phyloP scores from a whole-genome alignment of 2,113 vertebrate genomes.

The Hemiprocne comata region DNA sequence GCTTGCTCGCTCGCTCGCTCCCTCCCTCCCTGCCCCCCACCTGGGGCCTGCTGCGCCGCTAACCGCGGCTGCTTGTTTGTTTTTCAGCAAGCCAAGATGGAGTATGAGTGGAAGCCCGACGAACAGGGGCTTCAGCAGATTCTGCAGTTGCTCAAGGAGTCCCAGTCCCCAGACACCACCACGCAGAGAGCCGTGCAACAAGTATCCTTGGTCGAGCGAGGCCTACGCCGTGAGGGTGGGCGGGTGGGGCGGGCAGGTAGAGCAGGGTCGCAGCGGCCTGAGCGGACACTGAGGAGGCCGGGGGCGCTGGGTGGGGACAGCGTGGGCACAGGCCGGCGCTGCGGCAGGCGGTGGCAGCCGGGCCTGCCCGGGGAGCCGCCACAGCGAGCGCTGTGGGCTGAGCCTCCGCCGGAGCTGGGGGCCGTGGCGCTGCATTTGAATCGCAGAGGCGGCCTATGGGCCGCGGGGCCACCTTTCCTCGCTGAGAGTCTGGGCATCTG shows the following conservation, averaged over 20 bases:
- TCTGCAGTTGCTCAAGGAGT: slow-evolving; percentile 93
- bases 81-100: slow-evolving; percentile 91
- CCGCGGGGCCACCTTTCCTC: not conserved
- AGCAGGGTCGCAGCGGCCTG: not conserved
- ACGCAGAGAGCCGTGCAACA: slow-evolving; percentile 96
- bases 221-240: not conserved
- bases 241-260: not conserved
- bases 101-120: slow-evolving; percentile 98
- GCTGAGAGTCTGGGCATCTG: not conserved
- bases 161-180: slow-evolving; percentile 93
- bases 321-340: not conserved
- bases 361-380: not conserved
- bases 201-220: slow-evolving; percentile 85
- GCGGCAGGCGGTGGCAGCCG: not conserved
- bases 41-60: not conserved
- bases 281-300: no score
- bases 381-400: not conserved
- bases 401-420: not conserved
- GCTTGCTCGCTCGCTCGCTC: no score
- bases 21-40: not conserved
- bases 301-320: not conserved
- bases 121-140: slow-evolving; percentile 95
- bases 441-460: not conserved
- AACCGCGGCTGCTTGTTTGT: not conserved
- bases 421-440: not conserved